Conservation (phyloP, 2,113 vertebrate genomes). For the Serinus canaria region DNA sequence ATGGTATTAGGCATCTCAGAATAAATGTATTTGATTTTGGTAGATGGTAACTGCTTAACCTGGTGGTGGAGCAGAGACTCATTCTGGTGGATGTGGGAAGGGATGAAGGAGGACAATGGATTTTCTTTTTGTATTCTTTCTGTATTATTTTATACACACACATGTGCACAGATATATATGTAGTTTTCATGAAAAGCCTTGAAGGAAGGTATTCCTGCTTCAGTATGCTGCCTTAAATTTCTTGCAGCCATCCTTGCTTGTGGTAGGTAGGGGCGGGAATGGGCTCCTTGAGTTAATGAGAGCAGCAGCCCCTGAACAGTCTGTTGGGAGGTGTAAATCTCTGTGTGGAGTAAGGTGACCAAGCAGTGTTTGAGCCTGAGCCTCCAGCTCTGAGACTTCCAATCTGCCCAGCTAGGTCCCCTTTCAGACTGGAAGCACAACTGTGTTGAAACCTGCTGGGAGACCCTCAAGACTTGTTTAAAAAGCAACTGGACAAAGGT, state of each 20-base stretch:
- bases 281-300: background rate
- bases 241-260: background rate
- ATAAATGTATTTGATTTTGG: background rate
- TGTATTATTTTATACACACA: background rate
- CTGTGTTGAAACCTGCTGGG: background rate
- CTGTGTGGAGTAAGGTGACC: background rate
- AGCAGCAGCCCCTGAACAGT: background rate
- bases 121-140: background rate
- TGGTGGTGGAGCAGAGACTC: background rate
- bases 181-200: background rate
- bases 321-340: background rate
- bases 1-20: background rate
- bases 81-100: background rate
- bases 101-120: background rate
- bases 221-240: background rate
- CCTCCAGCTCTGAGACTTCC: background rate
- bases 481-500: background rate
- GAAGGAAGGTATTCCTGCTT: background rate
- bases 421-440: background rate
- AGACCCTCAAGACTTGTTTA: background rate
- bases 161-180: accelerated
- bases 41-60: background rate
- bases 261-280: background rate
- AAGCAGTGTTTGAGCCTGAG: background rate
- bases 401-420: background rate